Evolutionary conservation across 2,797 vertebrate species (phyloP).

Genomic region (Rhincodon typus): DNA sequence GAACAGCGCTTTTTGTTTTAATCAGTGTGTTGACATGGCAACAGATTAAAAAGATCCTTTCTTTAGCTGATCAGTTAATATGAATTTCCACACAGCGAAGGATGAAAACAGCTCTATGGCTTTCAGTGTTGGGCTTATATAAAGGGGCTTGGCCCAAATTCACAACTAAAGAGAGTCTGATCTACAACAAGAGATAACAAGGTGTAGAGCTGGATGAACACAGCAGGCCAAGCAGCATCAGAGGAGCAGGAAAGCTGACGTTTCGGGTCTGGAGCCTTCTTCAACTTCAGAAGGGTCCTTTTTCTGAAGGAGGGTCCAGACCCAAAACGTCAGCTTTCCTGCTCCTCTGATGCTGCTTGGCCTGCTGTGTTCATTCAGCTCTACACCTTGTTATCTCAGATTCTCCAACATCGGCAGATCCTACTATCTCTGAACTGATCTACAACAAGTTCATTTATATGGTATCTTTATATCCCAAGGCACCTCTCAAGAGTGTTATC

Average conservation of each 20-base stretch:
- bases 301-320: no score
- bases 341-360: no score
- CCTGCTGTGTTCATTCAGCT: no score
- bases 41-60: not conserved
- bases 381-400: no score
- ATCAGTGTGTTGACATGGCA: not conserved
- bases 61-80: not conserved
- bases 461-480: not conserved
- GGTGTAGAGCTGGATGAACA: no score
- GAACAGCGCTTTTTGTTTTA: not conserved
- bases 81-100: not conserved
- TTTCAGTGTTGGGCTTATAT: not conserved
- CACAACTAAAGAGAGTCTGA: not conserved
- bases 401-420: no score
- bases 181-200: not conserved
- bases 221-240: no score
- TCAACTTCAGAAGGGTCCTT: no score
- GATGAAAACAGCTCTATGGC: not conserved
- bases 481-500: not conserved
- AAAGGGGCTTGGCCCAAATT: not conserved
- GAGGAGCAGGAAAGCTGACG: no score
- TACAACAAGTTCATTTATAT: not conserved
- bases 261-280: no score
- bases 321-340: no score
- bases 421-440: not conserved